Conservation (phyloP, 2,888 invertebrate genomes). For the Odontocolon sp. region DNA sequence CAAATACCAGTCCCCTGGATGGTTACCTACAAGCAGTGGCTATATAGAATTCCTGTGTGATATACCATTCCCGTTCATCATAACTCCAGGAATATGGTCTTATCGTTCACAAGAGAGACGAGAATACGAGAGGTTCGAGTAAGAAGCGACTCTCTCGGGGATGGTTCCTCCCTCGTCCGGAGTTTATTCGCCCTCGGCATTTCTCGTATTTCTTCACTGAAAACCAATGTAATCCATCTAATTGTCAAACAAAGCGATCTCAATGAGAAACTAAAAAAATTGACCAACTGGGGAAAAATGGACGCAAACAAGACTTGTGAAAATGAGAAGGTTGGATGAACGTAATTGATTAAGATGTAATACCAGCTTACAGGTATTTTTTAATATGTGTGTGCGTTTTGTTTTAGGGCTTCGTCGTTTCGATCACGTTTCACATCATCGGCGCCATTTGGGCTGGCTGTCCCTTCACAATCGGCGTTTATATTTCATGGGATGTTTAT, state of each 20-base stretch:
- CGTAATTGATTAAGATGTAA: no score
- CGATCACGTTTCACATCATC: no score
- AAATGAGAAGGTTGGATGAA: no score
- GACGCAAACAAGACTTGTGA: no score
- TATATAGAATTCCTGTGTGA: not conserved
- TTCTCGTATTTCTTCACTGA: constrained; percentile 9
- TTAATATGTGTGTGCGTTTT: no score
- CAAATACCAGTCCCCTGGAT: not conserved
- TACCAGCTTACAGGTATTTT: no score
- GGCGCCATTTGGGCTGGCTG: no score
- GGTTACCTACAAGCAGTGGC: no score
- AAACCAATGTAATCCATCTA: constrained; percentile 3
- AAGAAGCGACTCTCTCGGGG: constrained; percentile 27
- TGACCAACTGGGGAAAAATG: not conserved
- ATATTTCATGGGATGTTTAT: no score
- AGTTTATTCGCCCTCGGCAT: not conserved
- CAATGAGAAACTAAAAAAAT: not conserved
- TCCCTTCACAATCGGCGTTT: no score
- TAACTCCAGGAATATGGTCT: constrained; percentile 7
- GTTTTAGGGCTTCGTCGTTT: no score
- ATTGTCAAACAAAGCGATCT: not conserved
- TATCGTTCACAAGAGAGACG: not conserved
- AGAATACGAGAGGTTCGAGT: not conserved
- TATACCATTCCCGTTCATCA: constrained; percentile 26
- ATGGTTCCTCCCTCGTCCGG: not conserved